Base-by-base conservation (phyloP, 1,140 invertebrate species). In the Colletes gigas region DNA sequence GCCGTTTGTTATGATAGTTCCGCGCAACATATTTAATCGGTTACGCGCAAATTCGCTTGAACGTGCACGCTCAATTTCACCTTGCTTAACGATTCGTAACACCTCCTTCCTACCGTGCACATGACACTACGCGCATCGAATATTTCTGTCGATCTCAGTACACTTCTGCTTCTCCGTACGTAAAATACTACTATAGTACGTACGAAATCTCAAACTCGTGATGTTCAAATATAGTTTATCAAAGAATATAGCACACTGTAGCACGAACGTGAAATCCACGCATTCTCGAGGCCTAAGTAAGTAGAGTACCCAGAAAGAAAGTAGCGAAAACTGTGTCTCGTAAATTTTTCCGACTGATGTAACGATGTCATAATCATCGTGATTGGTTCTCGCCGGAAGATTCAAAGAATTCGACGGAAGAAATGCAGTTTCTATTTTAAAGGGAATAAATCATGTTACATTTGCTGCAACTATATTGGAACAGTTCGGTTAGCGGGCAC, bases 281-380 rank as follows among this genome's bases (percentile, higher is more conserved):
- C 17, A 19, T n/a, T 62, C 3, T 63, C 3, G 15, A 21, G 9
- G 8, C 12, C 4, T 30, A 10, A 44, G 21, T 30, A 10, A 44
- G 21, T 65, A 47, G 44, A 47, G 44, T 0, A 10, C 15, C 0
- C 12, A 17, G 19, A 54, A 54, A 75, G 60, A 44, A 75, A 66
- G 59, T 63, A 9, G 47, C 0, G 30, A 21, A 55, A 66, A 65
- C 4, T 17, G 9, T 6, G 60, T 12, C 60, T 65, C 72, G 15
- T 74, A 62, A 74, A 74, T 63, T 74, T 63, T 30, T 47, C 19
- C 17, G 0, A 6, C 21, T 63, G 57, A 74, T 21, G 59, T 50
- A 52, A 74, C 59, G 14, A 2, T 5, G n/a, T 21, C 14, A 52
- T 19, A 50, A 54, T 63, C n/a, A 15, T 21, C 12, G 1, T 9